Evolutionary conservation across 37 sponge, comb jelly and placozoan species (phyloP).

Genomic region (Axinella damicornis): DNA sequence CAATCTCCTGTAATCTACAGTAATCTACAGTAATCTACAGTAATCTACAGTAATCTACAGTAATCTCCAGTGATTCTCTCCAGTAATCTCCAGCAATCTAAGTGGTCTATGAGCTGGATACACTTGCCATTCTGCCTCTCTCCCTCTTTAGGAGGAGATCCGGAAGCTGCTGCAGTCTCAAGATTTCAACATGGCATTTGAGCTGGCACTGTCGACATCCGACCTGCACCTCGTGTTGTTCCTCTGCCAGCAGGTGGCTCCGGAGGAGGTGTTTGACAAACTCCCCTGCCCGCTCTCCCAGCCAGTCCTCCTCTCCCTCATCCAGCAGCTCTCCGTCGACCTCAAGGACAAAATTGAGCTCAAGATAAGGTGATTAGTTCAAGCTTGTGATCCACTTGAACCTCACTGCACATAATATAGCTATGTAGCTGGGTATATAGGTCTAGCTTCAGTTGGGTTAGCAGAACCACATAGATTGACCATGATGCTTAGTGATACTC

Average conservation of each 20-base stretch:
- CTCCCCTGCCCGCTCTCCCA: slow-evolving; percentile 71
- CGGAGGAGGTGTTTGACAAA: slow-evolving; percentile 82
- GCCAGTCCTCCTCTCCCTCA: slow-evolving; percentile 90
- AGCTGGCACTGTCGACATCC: slow-evolving; percentile 72
- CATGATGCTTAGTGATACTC: too few relatives aligned
- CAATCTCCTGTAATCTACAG: too few relatives aligned
- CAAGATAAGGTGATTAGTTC: slow-evolving; percentile 89
- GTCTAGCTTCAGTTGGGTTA: too few relatives aligned
- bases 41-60: too few relatives aligned
- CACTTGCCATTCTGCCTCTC: background rate
- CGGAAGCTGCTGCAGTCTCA: slow-evolving; percentile 30
- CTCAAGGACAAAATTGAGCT: slow-evolving; percentile 73
- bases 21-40: background rate
- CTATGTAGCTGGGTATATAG: too few relatives aligned
- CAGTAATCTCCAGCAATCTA: too few relatives aligned
- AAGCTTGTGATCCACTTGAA: too few relatives aligned
- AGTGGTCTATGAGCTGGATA: too few relatives aligned
- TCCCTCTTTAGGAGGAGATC: slow-evolving; percentile 14
- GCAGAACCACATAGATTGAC: too few relatives aligned
- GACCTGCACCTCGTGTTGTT: slow-evolving; percentile 72
- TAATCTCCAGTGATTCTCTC: too few relatives aligned
- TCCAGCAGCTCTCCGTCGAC: slow-evolving; percentile 87
- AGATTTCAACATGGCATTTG: slow-evolving; percentile 67
- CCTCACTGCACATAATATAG: too few relatives aligned
- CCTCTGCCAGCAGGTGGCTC: slow-evolving; percentile 72